These are phyloP conservation scores for Platycnemis pennipes DNA, from an alignment of 2,888 invertebrate species.

Conservation along the genomic window DNA sequence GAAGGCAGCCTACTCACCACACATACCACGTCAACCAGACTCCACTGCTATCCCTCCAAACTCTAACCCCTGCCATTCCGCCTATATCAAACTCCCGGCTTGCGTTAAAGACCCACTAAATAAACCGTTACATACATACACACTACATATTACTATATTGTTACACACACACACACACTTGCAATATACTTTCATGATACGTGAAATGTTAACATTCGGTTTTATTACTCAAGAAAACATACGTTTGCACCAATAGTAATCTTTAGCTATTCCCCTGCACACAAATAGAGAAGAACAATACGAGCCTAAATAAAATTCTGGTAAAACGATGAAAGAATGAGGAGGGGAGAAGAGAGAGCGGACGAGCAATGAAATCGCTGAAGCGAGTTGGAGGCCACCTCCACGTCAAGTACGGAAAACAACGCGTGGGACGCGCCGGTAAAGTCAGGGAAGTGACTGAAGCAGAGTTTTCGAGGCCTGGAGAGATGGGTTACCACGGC, in stretches of 20 bases:
- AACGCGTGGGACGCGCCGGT: not conserved
- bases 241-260: not conserved
- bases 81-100: not conserved
- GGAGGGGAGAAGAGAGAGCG: not conserved
- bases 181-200: too few relatives aligned
- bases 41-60: not conserved
- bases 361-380: not conserved
- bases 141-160: not conserved
- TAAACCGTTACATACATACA: not conserved
- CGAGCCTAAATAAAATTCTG: constrained; percentile 46
- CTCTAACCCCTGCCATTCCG: not conserved
- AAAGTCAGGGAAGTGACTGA: not conserved
- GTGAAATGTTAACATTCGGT: too few relatives aligned
- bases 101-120: not conserved
- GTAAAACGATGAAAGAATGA: constrained; percentile 32
- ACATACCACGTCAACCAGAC: not conserved
- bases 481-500: not conserved
- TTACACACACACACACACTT: too few relatives aligned
- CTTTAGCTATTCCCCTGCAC: not conserved
- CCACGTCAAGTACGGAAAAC: not conserved
- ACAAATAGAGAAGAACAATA: not conserved
- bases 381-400: constrained; percentile 25
- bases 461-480: not conserved
- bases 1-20: not conserved
- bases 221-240: too few relatives aligned